These are phyloP conservation scores for Byasa hedistus DNA, from an alignment of 2,888 invertebrate species.

Conservation along the genomic window DNA sequence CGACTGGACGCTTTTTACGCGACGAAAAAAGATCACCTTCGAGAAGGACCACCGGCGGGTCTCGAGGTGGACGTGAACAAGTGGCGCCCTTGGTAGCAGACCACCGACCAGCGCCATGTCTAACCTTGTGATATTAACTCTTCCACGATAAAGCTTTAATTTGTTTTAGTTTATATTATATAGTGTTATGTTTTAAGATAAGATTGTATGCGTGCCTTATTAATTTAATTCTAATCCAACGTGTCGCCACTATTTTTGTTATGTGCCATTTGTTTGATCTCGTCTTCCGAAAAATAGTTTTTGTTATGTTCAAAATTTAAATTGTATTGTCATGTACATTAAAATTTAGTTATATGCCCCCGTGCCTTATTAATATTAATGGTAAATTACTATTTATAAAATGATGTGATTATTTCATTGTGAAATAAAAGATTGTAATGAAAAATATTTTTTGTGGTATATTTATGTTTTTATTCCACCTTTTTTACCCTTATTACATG, in stretches of 20 bases:
- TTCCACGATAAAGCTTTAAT: slow-evolving; percentile 78
- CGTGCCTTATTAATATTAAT: slow-evolving; percentile 15
- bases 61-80: slow-evolving; percentile 59
- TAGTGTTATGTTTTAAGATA: slow-evolving; percentile 34
- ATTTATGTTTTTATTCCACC: no score
- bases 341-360: slow-evolving; percentile 8
- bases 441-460: background rate
- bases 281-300: slow-evolving; percentile 58
- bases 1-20: slow-evolving; percentile 66
- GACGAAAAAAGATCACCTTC: slow-evolving; percentile 57
- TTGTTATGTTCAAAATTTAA: slow-evolving; percentile 28
- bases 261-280: slow-evolving; percentile 59
- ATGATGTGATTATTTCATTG: slow-evolving; percentile 2
- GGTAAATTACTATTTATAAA: slow-evolving; percentile 8
- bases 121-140: slow-evolving; percentile 70
- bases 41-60: slow-evolving; percentile 55
- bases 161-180: slow-evolving; percentile 62
- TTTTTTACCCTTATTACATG: no score
- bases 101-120: slow-evolving; percentile 24
- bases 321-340: slow-evolving; percentile 8
- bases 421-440: background rate
- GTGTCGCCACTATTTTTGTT: slow-evolving; percentile 15
- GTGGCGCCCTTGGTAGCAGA: slow-evolving; percentile 71
- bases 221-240: slow-evolving; percentile 31
- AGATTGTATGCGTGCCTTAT: slow-evolving; percentile 47